A percentile compares a stretch with the other conserved stretches of the same genome.
Conservation (phyloP, 1,140 invertebrate species). For the Tribolium madens region DNA sequence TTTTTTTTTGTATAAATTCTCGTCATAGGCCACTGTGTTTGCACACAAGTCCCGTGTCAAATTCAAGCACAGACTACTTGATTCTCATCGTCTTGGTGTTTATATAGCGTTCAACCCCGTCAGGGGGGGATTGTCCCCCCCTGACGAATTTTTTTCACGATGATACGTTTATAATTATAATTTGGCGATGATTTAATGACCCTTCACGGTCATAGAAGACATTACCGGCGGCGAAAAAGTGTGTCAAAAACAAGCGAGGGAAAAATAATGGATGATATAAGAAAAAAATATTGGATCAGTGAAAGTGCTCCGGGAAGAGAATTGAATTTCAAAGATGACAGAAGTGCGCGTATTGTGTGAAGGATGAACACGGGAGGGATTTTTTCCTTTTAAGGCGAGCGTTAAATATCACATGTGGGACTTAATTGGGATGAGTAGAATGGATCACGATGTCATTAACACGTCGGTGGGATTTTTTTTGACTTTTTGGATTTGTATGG, state of each 20-base stretch:
- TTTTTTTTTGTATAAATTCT: neutral
- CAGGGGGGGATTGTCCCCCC: neutral
- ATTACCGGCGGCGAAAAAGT: too few relatives aligned
- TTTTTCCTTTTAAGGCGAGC: neutral
- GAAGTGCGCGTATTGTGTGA: neutral
- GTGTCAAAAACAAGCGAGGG: too few relatives aligned
- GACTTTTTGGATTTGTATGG: neutral
- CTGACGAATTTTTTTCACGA: neutral
- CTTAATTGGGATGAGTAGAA: neutral
- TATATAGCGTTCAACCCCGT: neutral
- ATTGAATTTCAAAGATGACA: neutral
- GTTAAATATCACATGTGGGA: neutral
- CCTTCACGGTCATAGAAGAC: too few relatives aligned
- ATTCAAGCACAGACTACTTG: neutral
- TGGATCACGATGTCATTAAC: constrained; percentile 27
- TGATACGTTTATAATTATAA: neutral
- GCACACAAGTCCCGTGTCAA: too few relatives aligned
- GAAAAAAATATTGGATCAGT: neutral
- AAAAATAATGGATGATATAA: too few relatives aligned
- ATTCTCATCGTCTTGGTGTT: neutral
- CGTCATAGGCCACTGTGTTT: too few relatives aligned
- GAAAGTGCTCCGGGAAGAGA: neutral
- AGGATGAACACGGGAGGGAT: neutral
- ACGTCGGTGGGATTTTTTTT: neutral
- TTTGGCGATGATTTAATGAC: too few relatives aligned